Evolutionary conservation across 2,888 invertebrate genomes (phyloP), one percentile per base, ranked within the genome.

Genomic region (Stictocephala bisonia): DNA sequence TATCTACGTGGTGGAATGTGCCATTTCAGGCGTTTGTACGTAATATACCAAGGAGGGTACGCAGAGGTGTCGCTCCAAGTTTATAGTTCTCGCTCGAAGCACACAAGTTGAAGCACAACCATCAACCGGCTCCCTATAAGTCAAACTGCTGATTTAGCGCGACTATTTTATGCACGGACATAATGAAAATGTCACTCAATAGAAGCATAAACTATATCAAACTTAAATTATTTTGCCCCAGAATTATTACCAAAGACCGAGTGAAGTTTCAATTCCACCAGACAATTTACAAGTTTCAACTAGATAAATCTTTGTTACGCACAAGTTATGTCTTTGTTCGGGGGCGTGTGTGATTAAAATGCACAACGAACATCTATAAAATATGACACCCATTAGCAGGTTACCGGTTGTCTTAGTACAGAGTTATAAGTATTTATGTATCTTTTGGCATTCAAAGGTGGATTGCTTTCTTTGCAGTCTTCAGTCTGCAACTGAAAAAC

Each of bases 101-200:
- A n/a, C n/a, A n/a, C n/a, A n/a, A n/a, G n/a, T n/a, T n/a, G n/a
- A n/a, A n/a, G n/a, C n/a, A n/a, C 1, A 13, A 13, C 64, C 4
- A 44, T 64, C 64, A 64, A 44, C 20, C 15, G 44, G 44, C 18
- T 35, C 64, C 44, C 64, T 60, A 60, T 60, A 44, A 64, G 64
- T 64, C 64, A 44, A 64, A 64, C 64, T 26, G 64, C 64, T 64
- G 64, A 64, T 64, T 64, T 64, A 64, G 44, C 44, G 64, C 64
- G 64, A 64, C 22, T 64, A 44, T 27, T 64, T 64, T 64, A 64
- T 44, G 64, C 64, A 26, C 64, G 64, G 40, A 64, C 40, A 64
- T 64, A 64, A 64, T 64, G 64, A 64, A 64, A 64, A 64, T 64
- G 64, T 64, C 64, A 64, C 64, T 64, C 64, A 64, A 64, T 64